A percentile compares a stretch with the other conserved stretches of the same genome.
These are phyloP conservation scores for Endotricha flammealis DNA, from an alignment of 2,888 invertebrate species.

Conservation along the genomic window DNA sequence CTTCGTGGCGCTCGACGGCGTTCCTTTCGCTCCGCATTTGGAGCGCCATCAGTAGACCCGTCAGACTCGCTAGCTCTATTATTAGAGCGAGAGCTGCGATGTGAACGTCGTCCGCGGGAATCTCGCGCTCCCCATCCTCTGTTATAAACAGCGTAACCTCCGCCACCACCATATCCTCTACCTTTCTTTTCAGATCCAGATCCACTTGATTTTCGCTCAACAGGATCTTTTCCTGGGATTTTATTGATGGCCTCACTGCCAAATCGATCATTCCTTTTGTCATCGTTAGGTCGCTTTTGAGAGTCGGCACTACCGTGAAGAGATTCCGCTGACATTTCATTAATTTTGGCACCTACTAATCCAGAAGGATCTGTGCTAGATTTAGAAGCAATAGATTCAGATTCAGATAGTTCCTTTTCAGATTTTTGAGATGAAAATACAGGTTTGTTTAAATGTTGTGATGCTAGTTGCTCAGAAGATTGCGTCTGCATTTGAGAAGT, in stretches of 20 bases:
- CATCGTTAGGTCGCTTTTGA: slow-evolving; percentile 48
- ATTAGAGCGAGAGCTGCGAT: slow-evolving; percentile 65
- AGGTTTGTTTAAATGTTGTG: slow-evolving; percentile 39
- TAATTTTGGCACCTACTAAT: slow-evolving; percentile 34
- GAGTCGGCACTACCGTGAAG: slow-evolving; percentile 36
- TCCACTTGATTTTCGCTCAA: slow-evolving; percentile 66
- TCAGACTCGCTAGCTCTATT: slow-evolving; percentile 84
- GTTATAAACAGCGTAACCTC: slow-evolving; percentile 64
- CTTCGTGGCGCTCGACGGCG: slow-evolving; percentile 73
- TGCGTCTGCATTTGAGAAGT: slow-evolving; percentile 43
- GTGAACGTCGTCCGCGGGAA: slow-evolving; percentile 70
- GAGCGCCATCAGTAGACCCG: slow-evolving; percentile 84
- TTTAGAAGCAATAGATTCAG: slow-evolving; percentile 53
- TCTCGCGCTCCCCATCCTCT: slow-evolving; percentile 71
- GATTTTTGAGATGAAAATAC: slow-evolving; percentile 46
- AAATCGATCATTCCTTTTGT: slow-evolving; percentile 55
- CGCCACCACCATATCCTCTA: slow-evolving; percentile 65
- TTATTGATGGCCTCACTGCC: slow-evolving; percentile 62
- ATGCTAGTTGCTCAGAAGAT: slow-evolving; percentile 37
- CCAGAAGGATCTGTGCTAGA: slow-evolving; percentile 46
- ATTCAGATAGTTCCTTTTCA: slow-evolving; percentile 59
- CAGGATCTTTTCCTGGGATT: slow-evolving; percentile 65
- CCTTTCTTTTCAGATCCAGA: slow-evolving; percentile 73
- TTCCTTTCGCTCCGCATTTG: slow-evolving; percentile 72
- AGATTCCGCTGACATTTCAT: slow-evolving; percentile 46